Conservation (phyloP, 2,888 invertebrate species). For the Ypsolopha scabrella region DNA sequence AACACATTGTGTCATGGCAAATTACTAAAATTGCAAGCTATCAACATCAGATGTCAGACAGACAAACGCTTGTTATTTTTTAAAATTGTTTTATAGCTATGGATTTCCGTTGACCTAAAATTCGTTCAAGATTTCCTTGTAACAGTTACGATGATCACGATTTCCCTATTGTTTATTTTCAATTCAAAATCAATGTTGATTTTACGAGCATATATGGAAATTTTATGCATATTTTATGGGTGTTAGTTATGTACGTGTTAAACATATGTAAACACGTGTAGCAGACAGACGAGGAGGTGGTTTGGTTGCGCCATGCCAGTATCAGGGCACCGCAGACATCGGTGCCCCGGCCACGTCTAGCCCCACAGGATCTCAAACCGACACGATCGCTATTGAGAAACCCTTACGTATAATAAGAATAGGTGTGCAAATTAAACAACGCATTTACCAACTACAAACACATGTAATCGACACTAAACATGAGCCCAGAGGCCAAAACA, state of each 20-base stretch:
- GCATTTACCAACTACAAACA: neutral
- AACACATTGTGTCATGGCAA: too few relatives aligned
- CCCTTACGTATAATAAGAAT: constrained; percentile 9
- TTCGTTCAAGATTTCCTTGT: too few relatives aligned
- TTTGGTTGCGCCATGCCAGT: neutral
- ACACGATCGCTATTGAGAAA: constrained; percentile 6
- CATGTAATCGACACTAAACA: neutral
- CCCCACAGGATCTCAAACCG: neutral
- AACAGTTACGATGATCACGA: constrained; percentile 6
- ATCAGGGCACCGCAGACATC: neutral
- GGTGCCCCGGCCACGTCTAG: neutral
- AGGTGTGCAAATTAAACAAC: constrained; percentile 7
- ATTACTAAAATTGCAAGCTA: too few relatives aligned
- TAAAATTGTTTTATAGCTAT: too few relatives aligned
- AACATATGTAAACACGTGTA: constrained; percentile 16
- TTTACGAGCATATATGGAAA: constrained; percentile 5
- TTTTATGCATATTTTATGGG: constrained; percentile 18
- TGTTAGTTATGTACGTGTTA: constrained; percentile 16
- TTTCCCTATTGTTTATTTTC: constrained; percentile 13
- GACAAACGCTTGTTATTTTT: too few relatives aligned
- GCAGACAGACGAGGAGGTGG: neutral
- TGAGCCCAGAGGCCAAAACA: too few relatives aligned
- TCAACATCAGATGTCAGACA: too few relatives aligned
- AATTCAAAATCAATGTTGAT: constrained; percentile 13
- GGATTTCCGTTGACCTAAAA: too few relatives aligned